A percentile compares a stretch with the other conserved stretches of the same genome.
Evolutionary conservation across 1,140 invertebrate genomes (phyloP).

Genomic region (Halictus rubicundus): DNA sequence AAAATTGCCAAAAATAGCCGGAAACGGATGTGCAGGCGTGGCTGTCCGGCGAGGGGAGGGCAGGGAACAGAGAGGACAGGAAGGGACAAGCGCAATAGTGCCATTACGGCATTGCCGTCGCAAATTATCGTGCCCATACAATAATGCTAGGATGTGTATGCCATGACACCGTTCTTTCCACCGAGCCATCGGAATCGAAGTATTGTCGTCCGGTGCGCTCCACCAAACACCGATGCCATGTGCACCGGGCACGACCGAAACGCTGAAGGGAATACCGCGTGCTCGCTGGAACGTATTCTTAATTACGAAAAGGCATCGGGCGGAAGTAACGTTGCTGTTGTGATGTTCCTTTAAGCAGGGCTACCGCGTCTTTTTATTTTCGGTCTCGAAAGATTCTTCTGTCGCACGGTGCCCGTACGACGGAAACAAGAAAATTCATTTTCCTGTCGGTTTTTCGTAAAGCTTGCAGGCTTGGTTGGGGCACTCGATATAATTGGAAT

Average conservation of each 20-base stretch:
- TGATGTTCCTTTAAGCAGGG: neutral
- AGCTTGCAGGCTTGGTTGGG: too few relatives aligned
- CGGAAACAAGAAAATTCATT: too few relatives aligned
- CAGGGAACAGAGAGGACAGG: neutral
- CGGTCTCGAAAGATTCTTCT: too few relatives aligned
- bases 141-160: constrained; percentile 42
- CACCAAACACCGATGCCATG: constrained; percentile 4
- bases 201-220: constrained; percentile 24
- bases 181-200: neutral
- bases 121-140: constrained; percentile 51
- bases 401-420: too few relatives aligned
- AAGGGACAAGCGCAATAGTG: constrained; percentile 24
- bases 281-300: neutral
- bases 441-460: too few relatives aligned
- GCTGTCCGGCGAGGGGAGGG: constrained; percentile 22
- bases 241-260: neutral
- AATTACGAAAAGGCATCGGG: neutral
- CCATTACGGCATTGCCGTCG: constrained; percentile 51
- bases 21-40: constrained; percentile 59
- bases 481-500: too few relatives aligned
- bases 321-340: neutral
- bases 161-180: constrained; percentile 30
- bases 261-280: neutral
- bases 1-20: constrained; percentile 72
- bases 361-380: too few relatives aligned